Evolutionary conservation across 2,888 invertebrate species (phyloP), one percentile per base, ranked within the genome.

Genomic region (Pheosia gnoma): DNA sequence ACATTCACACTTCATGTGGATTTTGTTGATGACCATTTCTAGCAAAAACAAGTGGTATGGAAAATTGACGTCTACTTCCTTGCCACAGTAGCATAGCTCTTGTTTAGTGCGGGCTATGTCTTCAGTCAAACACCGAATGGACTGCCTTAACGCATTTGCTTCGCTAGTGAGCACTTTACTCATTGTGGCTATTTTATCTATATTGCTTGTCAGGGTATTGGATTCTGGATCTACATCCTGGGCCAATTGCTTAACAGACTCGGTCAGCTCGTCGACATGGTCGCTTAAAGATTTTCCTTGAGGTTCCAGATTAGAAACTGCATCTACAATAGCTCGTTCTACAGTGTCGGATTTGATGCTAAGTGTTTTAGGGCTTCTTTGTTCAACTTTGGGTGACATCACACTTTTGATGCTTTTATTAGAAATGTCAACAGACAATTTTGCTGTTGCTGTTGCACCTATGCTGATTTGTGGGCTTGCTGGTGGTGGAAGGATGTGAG

Each of bases 1-100:
- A 75, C 93, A 93, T 70, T 93, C 93, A 70, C 93, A 93, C 66
- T 93, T 93, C 93, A 93, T 93, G 65, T 90, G 86, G 62, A 93
- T 93, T 82, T 89, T 93, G 74, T 93, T 93, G 49, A 93, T 81
- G 51, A 93, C 87, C 49, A 93, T 77, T 84, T 93, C 93, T 45
- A 93, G 83, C 37, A 93, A 78, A 71, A 93, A 93, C 38, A 93
- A 78, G 62, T 93, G 93, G 72, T 93, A 92, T 2, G 93, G 93
- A 68, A 90, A 91, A 72, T 87, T 85, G 0, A 85, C 80, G 47
- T 89, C 86, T 67, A 87, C 85, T 38, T 83, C 77, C 55, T 72
- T 74, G 11, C 59, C 66, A 41, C 66, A 60, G 3, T 11, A 56
- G 58, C 71, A 70, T 10, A 88, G 65, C 56, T 86, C 85, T 67